Evolutionary conservation across 2,113 vertebrate species (phyloP).

Genomic region (Saguinus imperator): DNA sequence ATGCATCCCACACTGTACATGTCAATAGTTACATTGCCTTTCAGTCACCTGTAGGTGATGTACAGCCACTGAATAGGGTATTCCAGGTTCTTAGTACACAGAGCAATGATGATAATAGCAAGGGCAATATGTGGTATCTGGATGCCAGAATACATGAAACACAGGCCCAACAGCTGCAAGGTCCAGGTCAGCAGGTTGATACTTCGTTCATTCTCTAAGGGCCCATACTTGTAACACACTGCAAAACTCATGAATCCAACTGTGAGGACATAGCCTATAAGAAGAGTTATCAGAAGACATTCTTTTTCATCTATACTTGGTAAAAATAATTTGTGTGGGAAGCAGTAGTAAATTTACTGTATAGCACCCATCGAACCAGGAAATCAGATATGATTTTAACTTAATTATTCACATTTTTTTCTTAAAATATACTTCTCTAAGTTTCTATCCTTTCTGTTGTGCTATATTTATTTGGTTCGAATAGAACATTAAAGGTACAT

Average conservation of each 20-base stretch:
- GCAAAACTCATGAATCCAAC: conserved; percentile 94
- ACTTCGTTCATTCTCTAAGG: conserved; percentile 92
- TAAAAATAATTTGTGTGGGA: neutral
- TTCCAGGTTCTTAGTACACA: conserved; percentile 92
- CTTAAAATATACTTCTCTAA: neutral
- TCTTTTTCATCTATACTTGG: neutral
- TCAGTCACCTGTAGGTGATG: conserved; percentile 82
- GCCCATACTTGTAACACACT: conserved; percentile 95
- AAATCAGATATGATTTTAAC: conserved; percentile 10
- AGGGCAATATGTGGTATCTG: conserved; percentile 93
- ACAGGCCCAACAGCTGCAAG: conserved; percentile 92
- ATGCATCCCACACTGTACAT: neutral
- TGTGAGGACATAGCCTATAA: conserved; percentile 88
- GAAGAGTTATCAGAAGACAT: conserved; percentile 57
- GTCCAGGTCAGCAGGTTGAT: conserved; percentile 96
- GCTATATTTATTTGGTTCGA: conserved; percentile 9
- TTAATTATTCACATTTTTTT: neutral
- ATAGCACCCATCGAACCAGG: neutral
- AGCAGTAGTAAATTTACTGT: neutral
- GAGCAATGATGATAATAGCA: conserved; percentile 85
- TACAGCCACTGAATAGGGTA: conserved; percentile 87
- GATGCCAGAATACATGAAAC: conserved; percentile 90
- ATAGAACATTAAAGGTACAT: neutral
- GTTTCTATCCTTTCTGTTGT: neutral
- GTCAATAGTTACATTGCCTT: neutral